Evolutionary conservation across 2,888 invertebrate genomes (phyloP).

Genomic region (Augochlorella aurata): DNA sequence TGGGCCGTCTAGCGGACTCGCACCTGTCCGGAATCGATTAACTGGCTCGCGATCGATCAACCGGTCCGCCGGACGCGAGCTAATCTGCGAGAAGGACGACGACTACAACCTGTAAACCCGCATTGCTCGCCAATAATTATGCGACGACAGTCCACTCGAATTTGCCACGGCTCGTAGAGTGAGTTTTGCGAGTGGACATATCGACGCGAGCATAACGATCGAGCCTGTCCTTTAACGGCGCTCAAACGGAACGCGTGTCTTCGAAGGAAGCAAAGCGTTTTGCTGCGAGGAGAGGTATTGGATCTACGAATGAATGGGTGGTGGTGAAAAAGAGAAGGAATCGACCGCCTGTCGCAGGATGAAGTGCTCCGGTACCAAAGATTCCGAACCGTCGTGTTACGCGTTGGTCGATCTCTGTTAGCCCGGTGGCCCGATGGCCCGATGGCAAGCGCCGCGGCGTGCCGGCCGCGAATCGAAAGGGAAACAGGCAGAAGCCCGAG

Average conservation of each 20-base stretch:
- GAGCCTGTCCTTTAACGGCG: neutral
- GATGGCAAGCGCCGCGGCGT: neutral
- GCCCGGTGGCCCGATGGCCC: neutral
- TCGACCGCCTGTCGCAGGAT: no score
- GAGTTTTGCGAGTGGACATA: neutral
- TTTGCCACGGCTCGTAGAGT: neutral
- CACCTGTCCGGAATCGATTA: slow-evolving; percentile 18
- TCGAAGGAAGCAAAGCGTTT: neutral
- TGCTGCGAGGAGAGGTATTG: no score
- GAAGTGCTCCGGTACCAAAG: neutral
- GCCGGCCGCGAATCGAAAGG: neutral
- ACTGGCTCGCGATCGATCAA: slow-evolving; percentile 30
- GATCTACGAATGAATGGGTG: no score
- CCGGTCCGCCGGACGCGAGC: slow-evolving; percentile 31
- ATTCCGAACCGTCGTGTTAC: slow-evolving; percentile 2
- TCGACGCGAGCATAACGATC: neutral
- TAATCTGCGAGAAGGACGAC: slow-evolving; percentile 43
- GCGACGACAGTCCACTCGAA: neutral
- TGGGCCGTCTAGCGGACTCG: neutral
- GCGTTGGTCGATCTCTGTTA: neutral
- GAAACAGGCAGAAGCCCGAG: slow-evolving; percentile 1
- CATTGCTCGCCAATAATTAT: neutral
- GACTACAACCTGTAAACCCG: slow-evolving; percentile 34
- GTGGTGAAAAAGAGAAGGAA: neutral
- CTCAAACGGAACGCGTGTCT: neutral